Evolutionary conservation across 1,140 invertebrate species (phyloP), one percentile per base, ranked within the genome.

Genomic region (Heliconius nattereri): DNA sequence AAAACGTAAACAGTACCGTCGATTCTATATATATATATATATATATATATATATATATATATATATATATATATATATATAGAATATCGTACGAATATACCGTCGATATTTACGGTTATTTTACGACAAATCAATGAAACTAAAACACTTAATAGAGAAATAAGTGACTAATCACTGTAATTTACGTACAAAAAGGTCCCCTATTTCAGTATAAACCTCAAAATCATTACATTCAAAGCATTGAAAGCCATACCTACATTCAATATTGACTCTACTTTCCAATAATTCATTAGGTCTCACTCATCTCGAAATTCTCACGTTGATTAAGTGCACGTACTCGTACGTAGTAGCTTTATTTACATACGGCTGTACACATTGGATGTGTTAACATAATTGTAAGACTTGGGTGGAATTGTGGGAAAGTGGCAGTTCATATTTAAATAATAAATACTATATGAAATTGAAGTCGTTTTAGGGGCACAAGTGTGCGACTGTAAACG

Each of bases 251-350:
- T 66, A 29, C 20, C 11, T 3, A n/a, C 60, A 16, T 26, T 66
- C 60, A 66, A 66, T 66, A 66, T 66, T 66, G 60, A 66, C 60
- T 66, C 26, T 29, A 66, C 60, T 66, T 66, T 26, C 60, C 60
- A 66, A 66, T 66, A 66, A 66, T 60, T 60, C 54, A 60, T 60
- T 60, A 60, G 23, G 60, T 66, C 23, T 66, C 23, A 66, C 60
- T 66, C 60, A 66, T 66, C 26, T 66, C 60, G 26, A 66, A 66
- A 66, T 66, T 66, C 60, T 66, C 60, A 66, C 60, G 60, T 66
- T 66, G 26, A 66, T 66, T 66, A 66, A 66, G 57, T 29, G 8
- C 19, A 54, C 52, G 5, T 45, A 45, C 49, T 20, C 49, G 49
- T 52, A 66, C 57, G 60, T 29, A 66, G 13, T 2, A 29, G 26